Evolutionary conservation across 2,113 vertebrate genomes (phyloP), one percentile per base, ranked within the genome.

Genomic region (Ranitomeya variabilis): DNA sequence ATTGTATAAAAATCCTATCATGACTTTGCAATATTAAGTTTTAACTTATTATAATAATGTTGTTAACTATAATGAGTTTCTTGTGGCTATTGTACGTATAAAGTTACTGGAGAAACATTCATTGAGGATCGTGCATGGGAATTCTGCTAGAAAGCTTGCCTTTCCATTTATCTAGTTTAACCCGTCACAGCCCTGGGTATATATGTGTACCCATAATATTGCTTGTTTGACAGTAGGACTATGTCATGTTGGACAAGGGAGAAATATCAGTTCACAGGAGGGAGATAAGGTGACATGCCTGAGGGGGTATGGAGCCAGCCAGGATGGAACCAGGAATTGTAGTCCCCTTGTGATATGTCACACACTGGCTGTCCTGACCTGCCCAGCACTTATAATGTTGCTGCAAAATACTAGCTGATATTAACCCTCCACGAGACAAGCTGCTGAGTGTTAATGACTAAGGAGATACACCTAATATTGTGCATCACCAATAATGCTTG

Each of bases 251-350:
- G 19, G 67, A 60, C 66, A 31, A 31, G 14, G 80, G 14, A 88
- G 80, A 76, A 81, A 74, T 81, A 84, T 84, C 82, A 84, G 82
- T 84, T 84, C 82, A 84, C 76, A 80, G 51, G 18, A 83, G 87
- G 54, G 57, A 88, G 87, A 88, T 88, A 88, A 88, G 80, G 87
- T 88, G 80, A 88, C 87, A 60, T 88, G 87, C 87, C 87, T 88
- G 80, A 83, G 80, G 87, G 79, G 60, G 31, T 60, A 73, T 59
- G 80, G 87, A 88, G 87, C 86, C 81, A 77, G 52, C 78, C 31
- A 90, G 69, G 67, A 71, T 76, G 71, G 89, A 71, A 59, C 54
- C 86, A 45, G 60, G 89, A 85, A 87, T 86, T 14, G 57, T 76
- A 37, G 76, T 6, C 87, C 26, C 74, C 64, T 80, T 87, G 18